Base-by-base conservation (phyloP, 2,888 invertebrate species). In the Sarcophaga caerulescens region DNA sequence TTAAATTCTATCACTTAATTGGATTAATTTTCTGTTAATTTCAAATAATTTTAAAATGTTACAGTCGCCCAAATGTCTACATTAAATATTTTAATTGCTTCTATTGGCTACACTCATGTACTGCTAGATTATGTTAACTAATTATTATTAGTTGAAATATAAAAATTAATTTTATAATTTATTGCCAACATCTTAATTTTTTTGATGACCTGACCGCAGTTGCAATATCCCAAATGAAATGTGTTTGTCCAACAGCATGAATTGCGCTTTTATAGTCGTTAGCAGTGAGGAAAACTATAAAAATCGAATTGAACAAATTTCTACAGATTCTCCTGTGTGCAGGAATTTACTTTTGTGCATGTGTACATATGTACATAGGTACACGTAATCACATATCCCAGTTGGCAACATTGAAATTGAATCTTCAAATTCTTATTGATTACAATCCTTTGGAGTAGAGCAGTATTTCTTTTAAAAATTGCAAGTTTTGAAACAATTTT, bases 261-360 rank as follows among this genome's bases (percentile, higher is more conserved):
- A 35, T 74, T 81, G 45, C 25, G 44, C 45, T 74, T 66, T 81
- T 74, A 68, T 81, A 74, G 66, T 68, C 60, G 66, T 21, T 63
- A 60, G 60, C 47, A 60, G 44, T 81, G 60, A 74, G 62, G 74
- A 74, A 81, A 75, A 74, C 68, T 68, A 81, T 81, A 62, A 68
- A 74, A 81, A 44, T 60, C 52, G 44, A 52, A 17, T 52, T 57
- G 62, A 75, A 65, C 35, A 35, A 35, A 35, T 35, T 35, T 35
- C 35, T 35, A 35, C 35, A 35, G 35, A 35, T 35, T 35, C 35
- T 35, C 10, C 2, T 35, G 35, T 17, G 4, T 52, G 52, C 52
- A 52, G 52, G 4, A 52, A 14, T 52, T 52, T 52, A 52, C 52
- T 52, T 52, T 12, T 17, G 52, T 52, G 8, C 35, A 35, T 35